Base-by-base conservation (phyloP, 2,888 invertebrate genomes). In the Vannuccia rotundouncinata region DNA sequence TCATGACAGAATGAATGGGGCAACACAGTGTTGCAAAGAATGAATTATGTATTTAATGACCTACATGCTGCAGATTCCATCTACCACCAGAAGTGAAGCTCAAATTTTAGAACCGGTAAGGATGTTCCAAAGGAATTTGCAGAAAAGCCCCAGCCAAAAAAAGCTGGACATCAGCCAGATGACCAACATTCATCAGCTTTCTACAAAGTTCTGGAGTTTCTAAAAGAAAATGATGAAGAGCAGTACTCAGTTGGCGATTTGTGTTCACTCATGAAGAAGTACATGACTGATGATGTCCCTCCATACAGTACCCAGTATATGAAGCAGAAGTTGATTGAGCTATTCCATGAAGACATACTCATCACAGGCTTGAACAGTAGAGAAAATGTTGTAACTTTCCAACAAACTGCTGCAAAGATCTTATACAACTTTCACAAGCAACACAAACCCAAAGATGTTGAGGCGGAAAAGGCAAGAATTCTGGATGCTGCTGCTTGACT, bases 401-500 rank as follows among this genome's bases (percentile, higher is more conserved):
- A 80, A 74, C 77, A 27, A 2, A 83, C 81, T n/a, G 82, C 82
- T 27, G 29, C 78, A 25, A 30, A 60, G 10, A 82, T 83, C 30
- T 74, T 83, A 5, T 79, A 81, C 28, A 78, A 78, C 0, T 82
- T 79, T 31, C 83, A 45, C 45, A 45, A 82, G 10, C 66, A 81
- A 31, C 27, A 45, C 5, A 59, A 78, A 22, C 76, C 66, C 13
- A n/a, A 29, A 13, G 78, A 81, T 45, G 80, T 82, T 22, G 66
- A 81, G 22, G 79, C 79, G 59, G 76, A 82, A 59, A 82, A 82
- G 59, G 76, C 45, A 45, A 45, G 60, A 59, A 75, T 84, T 17
- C 81, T 84, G 5, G 30, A 81, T 74, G 60, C 79, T 31, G 84
- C 83, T 29, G 84, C 84, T 30, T 83, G 82, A 79, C 79, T 84